Base-by-base conservation (phyloP, 2,888 invertebrate species). In the Parochlus steinenii region DNA sequence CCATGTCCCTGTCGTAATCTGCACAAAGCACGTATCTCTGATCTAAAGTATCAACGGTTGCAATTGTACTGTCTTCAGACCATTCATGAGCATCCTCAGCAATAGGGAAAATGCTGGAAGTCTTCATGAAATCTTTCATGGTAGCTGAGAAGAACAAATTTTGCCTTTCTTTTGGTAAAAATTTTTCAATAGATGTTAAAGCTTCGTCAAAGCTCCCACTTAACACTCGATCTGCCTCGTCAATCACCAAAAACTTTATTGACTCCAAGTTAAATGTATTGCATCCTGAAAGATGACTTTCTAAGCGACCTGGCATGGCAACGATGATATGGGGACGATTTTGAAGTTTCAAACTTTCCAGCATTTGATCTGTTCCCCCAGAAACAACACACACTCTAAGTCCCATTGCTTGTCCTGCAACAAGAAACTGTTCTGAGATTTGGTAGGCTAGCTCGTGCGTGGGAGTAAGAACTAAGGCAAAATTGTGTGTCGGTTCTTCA, bases 401-500 rank as follows among this genome's bases (percentile, higher is more conserved):
- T 42, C 80, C 79, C 43, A 92, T 73, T 0, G 83, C 77, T 52
- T 85, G 85, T 0, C 97, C 97, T 10, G 95, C 69, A 2, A 90
- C 80, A 38, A 74, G 68, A 58, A 98, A 93, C 55, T 98, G 95
- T 48, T 98, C 97, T 17, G 79, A 83, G 49, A 97, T 95, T 65
- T 87, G 87, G 55, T 76, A 82, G 25, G 89, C 87, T 41, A 90
- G 55, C 55, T 89, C 89, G 53, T 92, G 77, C 1, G 97, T 98
- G 3, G 98, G 97, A 10, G 97, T 95, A 8, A 98, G 61, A 15
- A 98, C 65, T 18, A 98, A 64, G 3, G 93, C 92, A 67, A 81
- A 98, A 53, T 97, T 89, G 37, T 93, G 93, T 55, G 82, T 90
- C 0, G 95, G 95, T 58, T 98, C 95, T 51, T 89, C 81, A 39